Percentiles rank a stretch among this genome's conserved stretches.
These are phyloP conservation scores for Lota lota DNA, from an alignment of 2,113 vertebrate genomes.

Conservation along the genomic window DNA sequence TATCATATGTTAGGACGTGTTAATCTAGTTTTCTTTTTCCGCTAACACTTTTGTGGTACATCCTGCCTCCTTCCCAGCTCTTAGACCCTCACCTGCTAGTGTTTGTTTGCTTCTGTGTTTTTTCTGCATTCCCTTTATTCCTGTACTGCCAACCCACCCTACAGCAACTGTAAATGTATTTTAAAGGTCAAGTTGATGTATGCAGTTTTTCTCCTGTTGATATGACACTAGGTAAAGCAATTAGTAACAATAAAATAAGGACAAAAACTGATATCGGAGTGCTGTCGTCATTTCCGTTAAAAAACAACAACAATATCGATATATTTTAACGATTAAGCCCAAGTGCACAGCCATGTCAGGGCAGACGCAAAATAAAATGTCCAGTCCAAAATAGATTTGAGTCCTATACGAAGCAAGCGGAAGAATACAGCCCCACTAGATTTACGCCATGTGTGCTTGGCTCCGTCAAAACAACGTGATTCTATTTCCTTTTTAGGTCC, in stretches of 20 bases:
- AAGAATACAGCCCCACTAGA: too few relatives aligned
- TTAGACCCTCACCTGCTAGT: constrained; percentile 67
- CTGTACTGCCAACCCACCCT: constrained; percentile 79
- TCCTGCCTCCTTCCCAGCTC: constrained; percentile 76
- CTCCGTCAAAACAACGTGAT: too few relatives aligned
- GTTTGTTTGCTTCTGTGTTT: constrained; percentile 85
- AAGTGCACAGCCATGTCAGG: not conserved
- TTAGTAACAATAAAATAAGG: constrained; percentile 74
- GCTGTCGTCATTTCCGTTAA: constrained; percentile 26
- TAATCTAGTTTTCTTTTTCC: constrained; percentile 71
- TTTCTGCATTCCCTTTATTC: constrained; percentile 79
- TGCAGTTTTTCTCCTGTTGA: constrained; percentile 90
- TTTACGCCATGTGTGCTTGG: too few relatives aligned
- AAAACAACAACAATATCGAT: not conserved
- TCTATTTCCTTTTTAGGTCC: too few relatives aligned
- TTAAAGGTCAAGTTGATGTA: constrained; percentile 93
- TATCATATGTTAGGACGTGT: constrained; percentile 86
- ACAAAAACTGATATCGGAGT: constrained; percentile 74
- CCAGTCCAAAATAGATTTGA: not conserved
- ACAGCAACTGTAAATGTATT: constrained; percentile 92
- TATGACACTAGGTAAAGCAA: constrained; percentile 79
- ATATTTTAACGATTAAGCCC: too few relatives aligned
- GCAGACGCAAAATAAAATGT: not conserved
- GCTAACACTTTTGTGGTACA: constrained; percentile 85
- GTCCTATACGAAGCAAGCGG: too few relatives aligned